phyloP scores from a whole-genome alignment of 2,888 invertebrate species.

The Pyralis farinalis region DNA sequence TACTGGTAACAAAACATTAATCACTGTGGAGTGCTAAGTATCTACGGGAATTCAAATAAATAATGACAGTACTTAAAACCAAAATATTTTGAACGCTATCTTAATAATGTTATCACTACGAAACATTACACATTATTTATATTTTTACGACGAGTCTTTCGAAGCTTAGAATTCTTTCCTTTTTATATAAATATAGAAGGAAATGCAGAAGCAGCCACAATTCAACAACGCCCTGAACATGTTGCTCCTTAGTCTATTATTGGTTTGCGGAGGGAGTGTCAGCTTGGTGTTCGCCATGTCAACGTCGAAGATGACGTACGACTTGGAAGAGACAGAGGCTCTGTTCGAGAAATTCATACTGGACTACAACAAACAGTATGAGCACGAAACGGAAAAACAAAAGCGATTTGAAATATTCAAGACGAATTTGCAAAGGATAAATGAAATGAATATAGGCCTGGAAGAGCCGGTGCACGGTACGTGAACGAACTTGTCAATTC shows the following conservation, averaged over 20 bases:
- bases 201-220: too few species aligned
- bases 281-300: background rate
- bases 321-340: background rate
- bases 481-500: background rate
- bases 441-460: background rate
- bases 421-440: background rate
- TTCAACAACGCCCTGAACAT: background rate
- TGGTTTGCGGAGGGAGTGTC: background rate
- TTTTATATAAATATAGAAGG: too few species aligned
- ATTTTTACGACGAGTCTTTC: too few species aligned
- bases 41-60: too few species aligned
- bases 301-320: background rate
- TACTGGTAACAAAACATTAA: too few species aligned
- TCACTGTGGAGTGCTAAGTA: too few species aligned
- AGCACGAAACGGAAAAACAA: background rate
- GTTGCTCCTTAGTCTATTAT: background rate
- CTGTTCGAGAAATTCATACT: slow-evolving; percentile 1
- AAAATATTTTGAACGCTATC: too few species aligned
- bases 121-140: too few species aligned
- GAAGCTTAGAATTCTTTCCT: too few species aligned
- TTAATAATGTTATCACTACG: too few species aligned
- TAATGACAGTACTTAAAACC: too few species aligned
- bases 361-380: background rate
- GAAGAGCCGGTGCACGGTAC: background rate
- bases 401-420: slow-evolving; percentile 4